Base-by-base conservation (phyloP, 2,888 invertebrate species). In the Euplagia quadripunctaria region DNA sequence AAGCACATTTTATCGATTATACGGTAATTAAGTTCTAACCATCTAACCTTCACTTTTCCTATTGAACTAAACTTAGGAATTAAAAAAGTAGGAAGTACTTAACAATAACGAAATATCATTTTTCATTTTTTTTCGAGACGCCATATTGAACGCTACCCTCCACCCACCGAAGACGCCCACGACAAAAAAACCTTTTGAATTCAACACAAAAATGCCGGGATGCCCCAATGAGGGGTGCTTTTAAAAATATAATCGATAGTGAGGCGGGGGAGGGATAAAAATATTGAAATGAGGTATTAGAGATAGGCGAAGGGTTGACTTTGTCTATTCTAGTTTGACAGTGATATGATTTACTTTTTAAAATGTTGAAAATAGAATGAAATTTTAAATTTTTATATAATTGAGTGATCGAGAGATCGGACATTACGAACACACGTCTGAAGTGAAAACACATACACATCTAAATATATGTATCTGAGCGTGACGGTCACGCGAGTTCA, bases 121-220 rank as follows among this genome's bases (percentile, higher is more conserved):
- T 12, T 66, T 58, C 8, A 20, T 11, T 49, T 68, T 71, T 90
- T 92, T 92, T 91, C 87, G 91, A 92, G 92, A 89, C 89, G 91
- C 91, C 93, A 91, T 93, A 79, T 92, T 92, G 88, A 78, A 72
- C 77, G 75, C 86, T 84, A 77, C 88, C 88, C 61, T 88, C 88
- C 88, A 79, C 86, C 87, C 87, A 87, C 83, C 87, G 75, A 88
- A 87, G 89, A 90, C 94, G 93, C 94, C 94, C 91, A 92, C 93
- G 86, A 88, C 88, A 93, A 92, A 95, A 95, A 95, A 94, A 94
- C 89, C 94, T 93, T 93, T 93, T 91, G 92, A 93, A 94, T 91
- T 91, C 86, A 83, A 90, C 91, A 95, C 94, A 94, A 95, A 95
- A 94, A 94, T 94, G 84, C 85, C 86, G 83, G 82, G 69, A 69